These are phyloP conservation scores for Camponotus fellah DNA, from an alignment of 2,888 invertebrate species.

Conservation along the genomic window DNA sequence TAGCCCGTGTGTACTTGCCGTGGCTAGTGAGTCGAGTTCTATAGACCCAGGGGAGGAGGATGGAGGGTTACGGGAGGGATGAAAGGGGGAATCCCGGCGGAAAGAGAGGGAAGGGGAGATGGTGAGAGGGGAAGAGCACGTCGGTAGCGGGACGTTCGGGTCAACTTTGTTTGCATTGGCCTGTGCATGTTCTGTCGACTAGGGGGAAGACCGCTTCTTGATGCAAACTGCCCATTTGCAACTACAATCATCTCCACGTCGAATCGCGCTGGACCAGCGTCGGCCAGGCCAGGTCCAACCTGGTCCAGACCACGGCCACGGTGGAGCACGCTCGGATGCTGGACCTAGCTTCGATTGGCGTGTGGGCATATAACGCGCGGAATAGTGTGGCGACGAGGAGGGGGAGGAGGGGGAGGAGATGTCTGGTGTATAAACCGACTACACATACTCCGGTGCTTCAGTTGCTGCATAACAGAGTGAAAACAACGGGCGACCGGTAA, in stretches of 20 bases:
- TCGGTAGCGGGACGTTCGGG: conserved; percentile 79
- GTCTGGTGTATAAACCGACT: conserved; percentile 82
- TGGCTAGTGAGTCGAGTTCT: conserved; percentile 70
- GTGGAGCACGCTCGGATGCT: not conserved
- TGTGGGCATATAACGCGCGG: conserved; percentile 63
- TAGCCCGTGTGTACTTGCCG: conserved; percentile 76
- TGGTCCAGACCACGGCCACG: conserved; percentile 38
- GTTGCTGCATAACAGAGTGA: conserved; percentile 83
- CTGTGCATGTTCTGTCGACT: conserved; percentile 80
- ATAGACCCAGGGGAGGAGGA: conserved; percentile 65
- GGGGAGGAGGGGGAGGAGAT: conserved; percentile 59
- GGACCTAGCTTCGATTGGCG: conserved; percentile 73
- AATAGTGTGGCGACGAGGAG: not conserved
- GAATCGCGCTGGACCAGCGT: conserved; percentile 71
- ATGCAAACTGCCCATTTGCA: conserved; percentile 86
- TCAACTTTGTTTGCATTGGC: conserved; percentile 85
- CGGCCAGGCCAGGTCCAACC: conserved; percentile 57
- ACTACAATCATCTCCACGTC: conserved; percentile 85
- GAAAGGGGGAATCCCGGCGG: not conserved
- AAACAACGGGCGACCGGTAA: conserved; percentile 81
- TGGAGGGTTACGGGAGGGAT: conserved; percentile 31
- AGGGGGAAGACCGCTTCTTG: conserved; percentile 81
- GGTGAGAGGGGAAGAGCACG: conserved; percentile 60
- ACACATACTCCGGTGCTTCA: conserved; percentile 81
- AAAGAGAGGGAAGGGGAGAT: not conserved